phyloP scores from a whole-genome alignment of 2,113 vertebrate species.

The Parus major region DNA sequence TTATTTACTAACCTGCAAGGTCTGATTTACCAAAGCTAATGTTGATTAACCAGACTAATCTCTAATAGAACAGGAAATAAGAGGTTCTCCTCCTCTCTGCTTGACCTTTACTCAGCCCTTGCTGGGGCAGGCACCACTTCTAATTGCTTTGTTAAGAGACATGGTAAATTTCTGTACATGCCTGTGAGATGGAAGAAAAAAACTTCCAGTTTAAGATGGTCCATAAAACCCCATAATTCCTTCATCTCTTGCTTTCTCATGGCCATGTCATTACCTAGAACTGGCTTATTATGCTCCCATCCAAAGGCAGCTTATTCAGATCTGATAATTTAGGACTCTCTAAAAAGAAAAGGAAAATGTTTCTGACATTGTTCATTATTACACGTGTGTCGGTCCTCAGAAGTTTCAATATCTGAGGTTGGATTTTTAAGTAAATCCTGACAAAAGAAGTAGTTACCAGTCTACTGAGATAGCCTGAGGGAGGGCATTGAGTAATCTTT shows the following conservation, averaged over 20 bases:
- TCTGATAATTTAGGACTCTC: background rate
- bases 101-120: constrained; percentile 20
- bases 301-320: background rate
- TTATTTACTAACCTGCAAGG: background rate
- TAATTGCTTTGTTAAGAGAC: background rate
- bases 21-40: background rate
- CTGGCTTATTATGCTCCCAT: background rate
- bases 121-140: background rate
- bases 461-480: background rate
- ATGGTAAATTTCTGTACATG: fast-evolving
- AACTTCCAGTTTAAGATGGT: background rate
- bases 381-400: background rate
- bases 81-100: background rate
- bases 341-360: background rate
- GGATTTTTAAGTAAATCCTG: background rate
- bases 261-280: background rate
- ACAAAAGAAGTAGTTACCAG: background rate
- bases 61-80: background rate
- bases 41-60: constrained; percentile 22
- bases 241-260: background rate
- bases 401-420: background rate
- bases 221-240: background rate
- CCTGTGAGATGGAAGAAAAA: background rate
- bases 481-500: background rate
- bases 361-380: background rate